These are phyloP conservation scores for Antitype chi DNA, from an alignment of 2,888 invertebrate genomes.

Conservation along the genomic window DNA sequence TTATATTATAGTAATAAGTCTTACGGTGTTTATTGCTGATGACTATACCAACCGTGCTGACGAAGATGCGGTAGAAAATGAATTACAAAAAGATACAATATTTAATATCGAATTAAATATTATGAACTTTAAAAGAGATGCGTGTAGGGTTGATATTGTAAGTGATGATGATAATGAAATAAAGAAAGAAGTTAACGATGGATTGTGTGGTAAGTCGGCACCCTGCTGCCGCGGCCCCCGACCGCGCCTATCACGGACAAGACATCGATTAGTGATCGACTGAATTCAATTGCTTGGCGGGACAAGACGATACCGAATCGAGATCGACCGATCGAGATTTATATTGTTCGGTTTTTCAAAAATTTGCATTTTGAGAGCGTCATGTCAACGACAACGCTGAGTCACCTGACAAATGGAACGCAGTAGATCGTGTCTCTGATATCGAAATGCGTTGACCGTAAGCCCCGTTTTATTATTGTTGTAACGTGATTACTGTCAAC, in stretches of 20 bases:
- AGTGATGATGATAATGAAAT: conserved; percentile 86
- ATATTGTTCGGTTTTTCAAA: conserved; percentile 88
- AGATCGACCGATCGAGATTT: conserved; percentile 87
- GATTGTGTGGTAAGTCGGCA: conserved; percentile 91
- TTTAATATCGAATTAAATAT: conserved; percentile 81
- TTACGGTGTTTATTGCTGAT: conserved; percentile 79
- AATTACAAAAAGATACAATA: conserved; percentile 87
- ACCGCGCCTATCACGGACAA: conserved; percentile 90
- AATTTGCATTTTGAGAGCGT: conserved; percentile 90
- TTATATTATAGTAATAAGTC: conserved; percentile 78
- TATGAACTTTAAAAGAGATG: conserved; percentile 80
- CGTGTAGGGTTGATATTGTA: conserved; percentile 86
- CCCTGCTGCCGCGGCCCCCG: conserved; percentile 90
- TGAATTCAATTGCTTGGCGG: conserved; percentile 90
- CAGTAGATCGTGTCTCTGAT: conserved; percentile 87
- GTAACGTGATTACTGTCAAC: conserved; percentile 89
- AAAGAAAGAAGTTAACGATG: conserved; percentile 91
- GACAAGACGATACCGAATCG: conserved; percentile 89
- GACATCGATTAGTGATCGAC: conserved; percentile 91
- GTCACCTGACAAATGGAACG: conserved; percentile 90
- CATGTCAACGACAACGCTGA: conserved; percentile 89
- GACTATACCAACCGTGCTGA: conserved; percentile 80
- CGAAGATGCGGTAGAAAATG: conserved; percentile 89
- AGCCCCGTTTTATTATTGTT: conserved; percentile 87
- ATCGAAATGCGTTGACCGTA: conserved; percentile 89